phyloP scores from a whole-genome alignment of 37 sponge, comb jelly and placozoan species.

The Spongia lamella region DNA sequence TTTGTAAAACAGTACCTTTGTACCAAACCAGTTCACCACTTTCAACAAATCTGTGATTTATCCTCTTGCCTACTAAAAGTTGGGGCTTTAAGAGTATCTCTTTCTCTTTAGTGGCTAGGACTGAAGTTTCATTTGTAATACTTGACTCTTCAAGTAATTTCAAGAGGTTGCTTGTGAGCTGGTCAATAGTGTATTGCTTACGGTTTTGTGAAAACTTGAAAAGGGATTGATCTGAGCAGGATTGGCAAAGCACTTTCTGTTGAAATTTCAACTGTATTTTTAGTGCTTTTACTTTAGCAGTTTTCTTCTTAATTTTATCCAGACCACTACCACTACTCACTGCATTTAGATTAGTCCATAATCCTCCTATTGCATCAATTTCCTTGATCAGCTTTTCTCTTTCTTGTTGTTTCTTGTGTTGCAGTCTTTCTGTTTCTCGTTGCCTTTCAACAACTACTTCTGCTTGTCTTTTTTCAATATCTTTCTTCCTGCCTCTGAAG shows the following conservation, averaged over 20 bases:
- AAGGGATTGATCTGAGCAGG: conserved; percentile 24
- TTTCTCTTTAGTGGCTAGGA: neutral
- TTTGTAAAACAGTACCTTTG: conserved; percentile 5
- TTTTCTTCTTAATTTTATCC: conserved; percentile 1
- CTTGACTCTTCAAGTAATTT: neutral
- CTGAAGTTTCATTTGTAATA: too few relatives aligned
- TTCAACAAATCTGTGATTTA: conserved; percentile 20
- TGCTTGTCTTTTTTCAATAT: neutral
- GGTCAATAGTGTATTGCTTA: neutral
- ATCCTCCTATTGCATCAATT: conserved; percentile 3
- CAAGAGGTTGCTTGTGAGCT: conserved; percentile 2
- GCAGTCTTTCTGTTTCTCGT: neutral
- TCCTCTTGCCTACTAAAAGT: conserved; percentile 17
- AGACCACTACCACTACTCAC: conserved; percentile 12
- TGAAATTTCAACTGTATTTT: conserved; percentile 44
- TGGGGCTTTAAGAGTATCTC: neutral
- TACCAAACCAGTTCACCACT: conserved; percentile 29
- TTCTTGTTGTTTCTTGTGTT: neutral
- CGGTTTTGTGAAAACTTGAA: conserved; percentile 1
- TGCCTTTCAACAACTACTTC: conserved; percentile 1
- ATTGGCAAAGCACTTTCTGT: conserved; percentile 27
- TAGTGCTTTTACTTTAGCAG: conserved; percentile 13
- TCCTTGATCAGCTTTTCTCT: conserved; percentile 33
- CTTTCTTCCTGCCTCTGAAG: conserved; percentile 4
- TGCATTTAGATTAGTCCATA: conserved; percentile 25